Conservation (phyloP, 1,140 invertebrate genomes). For the Glomeris maerens region DNA sequence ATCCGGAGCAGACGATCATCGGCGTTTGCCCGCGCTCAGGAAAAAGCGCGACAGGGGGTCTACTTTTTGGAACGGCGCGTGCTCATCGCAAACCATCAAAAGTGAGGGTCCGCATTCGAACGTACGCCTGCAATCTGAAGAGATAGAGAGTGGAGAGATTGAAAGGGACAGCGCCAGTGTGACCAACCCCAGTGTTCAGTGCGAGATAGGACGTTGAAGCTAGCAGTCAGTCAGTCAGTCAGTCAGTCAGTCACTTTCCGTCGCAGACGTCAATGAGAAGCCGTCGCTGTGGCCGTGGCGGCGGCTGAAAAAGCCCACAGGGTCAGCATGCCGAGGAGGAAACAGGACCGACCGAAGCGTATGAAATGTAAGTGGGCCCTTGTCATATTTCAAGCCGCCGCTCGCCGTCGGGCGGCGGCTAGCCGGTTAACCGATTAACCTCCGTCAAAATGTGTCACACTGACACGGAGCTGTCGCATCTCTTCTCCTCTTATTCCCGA, state of each 20-base stretch:
- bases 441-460: no score
- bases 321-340: constrained; percentile 42
- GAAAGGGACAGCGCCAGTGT: no score
- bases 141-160: no score
- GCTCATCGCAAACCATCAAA: no score
- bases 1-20: no score
- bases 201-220: constrained; percentile 1
- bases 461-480: no score
- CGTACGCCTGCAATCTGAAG: constrained; percentile 15
- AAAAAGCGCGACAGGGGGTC: no score
- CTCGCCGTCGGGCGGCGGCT: constrained; percentile 2
- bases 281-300: constrained; percentile 19
- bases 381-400: neutral
- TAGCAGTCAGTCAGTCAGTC: constrained; percentile 21
- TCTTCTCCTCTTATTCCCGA: no score
- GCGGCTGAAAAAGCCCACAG: no score
- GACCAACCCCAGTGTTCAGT: constrained; percentile 16
- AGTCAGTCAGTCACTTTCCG: constrained; percentile 13
- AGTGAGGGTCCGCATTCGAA: neutral
- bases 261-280: constrained; percentile 18
- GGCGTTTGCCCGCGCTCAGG: no score
- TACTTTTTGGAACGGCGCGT: no score
- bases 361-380: constrained; percentile 43
- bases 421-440: no score
- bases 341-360: constrained; percentile 46